Evolutionary conservation across 2,888 invertebrate genomes (phyloP).

Genomic region (Tineola bisselliella): DNA sequence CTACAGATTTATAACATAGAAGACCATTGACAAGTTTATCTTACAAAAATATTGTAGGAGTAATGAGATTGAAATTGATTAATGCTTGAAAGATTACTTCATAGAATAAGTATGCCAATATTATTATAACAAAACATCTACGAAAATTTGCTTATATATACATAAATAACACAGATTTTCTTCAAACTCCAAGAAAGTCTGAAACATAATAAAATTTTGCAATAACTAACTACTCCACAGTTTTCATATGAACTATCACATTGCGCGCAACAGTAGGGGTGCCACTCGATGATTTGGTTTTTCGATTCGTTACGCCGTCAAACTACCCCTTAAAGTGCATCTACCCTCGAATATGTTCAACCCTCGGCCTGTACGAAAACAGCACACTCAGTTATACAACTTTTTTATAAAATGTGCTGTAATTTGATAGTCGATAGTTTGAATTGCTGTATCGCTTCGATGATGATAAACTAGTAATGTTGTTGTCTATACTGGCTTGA

Average conservation of each 20-base stretch:
- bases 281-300: constrained; percentile 69
- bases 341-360: constrained; percentile 61
- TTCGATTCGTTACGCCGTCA: constrained; percentile 69
- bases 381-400: neutral
- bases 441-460: neutral
- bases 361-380: constrained; percentile 7
- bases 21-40: constrained; percentile 18
- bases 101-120: too few species aligned
- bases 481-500: constrained; percentile 37
- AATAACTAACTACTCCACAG: constrained; percentile 29
- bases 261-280: constrained; percentile 60
- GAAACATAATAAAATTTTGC: neutral
- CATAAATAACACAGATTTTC: too few species aligned
- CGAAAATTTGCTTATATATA: too few species aligned
- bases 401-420: neutral
- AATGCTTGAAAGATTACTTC: too few species aligned
- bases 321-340: constrained; percentile 56
- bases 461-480: neutral
- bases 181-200: too few species aligned
- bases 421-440: neutral
- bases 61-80: too few species aligned
- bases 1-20: constrained; percentile 47
- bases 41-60: neutral
- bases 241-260: constrained; percentile 55
- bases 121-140: too few species aligned